Evolutionary conservation across 2,888 invertebrate genomes (phyloP), one percentile per base, ranked within the genome.

Genomic region (Bhutanitis thaidina): DNA sequence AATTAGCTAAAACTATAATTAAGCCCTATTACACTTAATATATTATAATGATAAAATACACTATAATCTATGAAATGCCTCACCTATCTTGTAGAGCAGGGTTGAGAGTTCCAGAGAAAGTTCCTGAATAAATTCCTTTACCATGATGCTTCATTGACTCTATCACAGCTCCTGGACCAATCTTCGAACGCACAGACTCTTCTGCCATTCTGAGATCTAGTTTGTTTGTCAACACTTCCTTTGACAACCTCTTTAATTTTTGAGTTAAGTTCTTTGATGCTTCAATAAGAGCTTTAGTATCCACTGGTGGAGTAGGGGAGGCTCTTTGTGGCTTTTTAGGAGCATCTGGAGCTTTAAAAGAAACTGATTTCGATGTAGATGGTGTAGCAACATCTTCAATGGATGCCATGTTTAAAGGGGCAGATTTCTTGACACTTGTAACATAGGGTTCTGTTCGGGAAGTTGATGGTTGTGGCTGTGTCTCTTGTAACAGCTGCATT

Each of bases 121-220:
- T 98, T 58, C 98, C 98, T 10, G 97, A 98, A 86, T 97, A 98
- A 57, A 98, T 96, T 65, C 97, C 98, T 80, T 96, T 96, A 60
- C 97, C 96, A 69, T 97, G 96, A 76, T 97, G 97, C 78, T 95
- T 94, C 96, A 97, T 96, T 67, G 95, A 95, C 75, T 96, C 96
- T 74, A 96, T 96, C 70, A 96, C 95, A 66, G 96, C 96, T 30
- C 96, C 96, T 10, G 87, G 85, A 48, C 86, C 85, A 45, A 83
- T 78, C 57, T 86, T 88, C 14, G 83, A 67, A 41, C 91, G 85
- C 34, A 90, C 79, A 0, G 87, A 65, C 58, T 91, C 91, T 57
- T 91, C 91, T 0, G 83, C 69, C 13, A 73, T 69, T 74, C 78
- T 86, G 65, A 85, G 71, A 69, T 88, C 89, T 57, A 92, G 90